Percentiles rank a stretch among this genome's conserved stretches.
Conservation (phyloP, 1,140 invertebrate species). For the Musca domestica region DNA sequence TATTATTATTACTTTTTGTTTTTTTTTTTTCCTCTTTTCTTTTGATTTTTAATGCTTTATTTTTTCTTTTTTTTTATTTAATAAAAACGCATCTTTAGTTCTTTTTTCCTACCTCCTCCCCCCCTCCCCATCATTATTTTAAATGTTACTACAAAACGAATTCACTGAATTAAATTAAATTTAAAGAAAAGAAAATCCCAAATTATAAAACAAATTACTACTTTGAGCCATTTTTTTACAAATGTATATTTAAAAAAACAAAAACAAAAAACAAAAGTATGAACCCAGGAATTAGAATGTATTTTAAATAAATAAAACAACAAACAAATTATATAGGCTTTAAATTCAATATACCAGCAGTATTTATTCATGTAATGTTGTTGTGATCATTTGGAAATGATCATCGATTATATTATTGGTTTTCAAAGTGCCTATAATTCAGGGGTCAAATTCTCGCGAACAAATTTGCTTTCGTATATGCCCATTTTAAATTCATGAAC, state of each 20-base stretch:
- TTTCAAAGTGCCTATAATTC: too few relatives aligned
- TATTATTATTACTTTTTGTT: neutral
- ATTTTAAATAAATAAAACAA: neutral
- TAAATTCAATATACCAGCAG: too few relatives aligned
- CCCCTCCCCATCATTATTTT: neutral
- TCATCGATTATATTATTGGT: too few relatives aligned
- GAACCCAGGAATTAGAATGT: neutral
- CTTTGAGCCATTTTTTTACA: neutral
- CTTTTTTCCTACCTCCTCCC: too few relatives aligned
- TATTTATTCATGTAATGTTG: too few relatives aligned
- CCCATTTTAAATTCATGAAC: too few relatives aligned
- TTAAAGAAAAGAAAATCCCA: neutral
- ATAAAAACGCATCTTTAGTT: slow-evolving; percentile 15
- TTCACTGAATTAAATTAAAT: slow-evolving; percentile 12
- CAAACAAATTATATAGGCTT: too few relatives aligned
- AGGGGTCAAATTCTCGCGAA: too few relatives aligned
- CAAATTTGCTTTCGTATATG: too few relatives aligned
- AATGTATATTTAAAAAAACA: slow-evolving; percentile 4
- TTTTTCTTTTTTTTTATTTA: slow-evolving; percentile 15
- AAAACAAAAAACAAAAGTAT: neutral
- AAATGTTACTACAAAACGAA: slow-evolving; percentile 15
- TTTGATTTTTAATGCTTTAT: slow-evolving; percentile 8
- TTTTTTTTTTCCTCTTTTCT: neutral
- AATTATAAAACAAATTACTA: neutral
- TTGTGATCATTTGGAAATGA: too few relatives aligned